Conservation (phyloP, 2,113 vertebrate species). For the Pteronura brasiliensis region DNA sequence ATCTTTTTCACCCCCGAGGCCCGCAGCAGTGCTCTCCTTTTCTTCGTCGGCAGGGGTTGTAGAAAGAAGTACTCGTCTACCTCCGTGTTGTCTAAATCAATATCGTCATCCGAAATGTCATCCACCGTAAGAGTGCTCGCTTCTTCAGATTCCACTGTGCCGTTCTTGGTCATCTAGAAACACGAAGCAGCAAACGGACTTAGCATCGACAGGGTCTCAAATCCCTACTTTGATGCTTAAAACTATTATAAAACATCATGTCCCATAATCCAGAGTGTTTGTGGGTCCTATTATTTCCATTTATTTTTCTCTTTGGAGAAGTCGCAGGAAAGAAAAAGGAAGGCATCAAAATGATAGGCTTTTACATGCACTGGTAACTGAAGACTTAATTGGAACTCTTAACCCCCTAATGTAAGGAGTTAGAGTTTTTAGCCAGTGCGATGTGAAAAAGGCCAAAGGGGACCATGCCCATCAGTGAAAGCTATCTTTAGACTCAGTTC, state of each 20-base stretch:
- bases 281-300: neutral
- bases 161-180: constrained; percentile 95
- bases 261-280: neutral
- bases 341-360: constrained; percentile 1
- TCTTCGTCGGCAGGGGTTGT: constrained; percentile 97
- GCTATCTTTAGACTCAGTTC: neutral
- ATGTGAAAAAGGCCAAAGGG: neutral
- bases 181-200: constrained; percentile 37
- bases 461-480: neutral
- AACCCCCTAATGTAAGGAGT: neutral
- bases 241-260: neutral
- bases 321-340: constrained; percentile 8
- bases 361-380: neutral
- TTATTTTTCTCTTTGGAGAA: neutral
- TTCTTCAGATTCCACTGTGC: constrained; percentile 95
- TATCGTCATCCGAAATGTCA: constrained; percentile 98
- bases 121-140: constrained; percentile 94
- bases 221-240: neutral
- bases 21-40: constrained; percentile 92
- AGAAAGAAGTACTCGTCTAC: constrained; percentile 99
- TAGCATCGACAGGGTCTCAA: neutral
- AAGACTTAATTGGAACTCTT: neutral
- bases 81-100: constrained; percentile 98
- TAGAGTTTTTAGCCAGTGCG: neutral
- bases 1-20: constrained; percentile 98